These are phyloP conservation scores for Hartigia nigra DNA, from an alignment of 2,888 invertebrate genomes.

Conservation along the genomic window DNA sequence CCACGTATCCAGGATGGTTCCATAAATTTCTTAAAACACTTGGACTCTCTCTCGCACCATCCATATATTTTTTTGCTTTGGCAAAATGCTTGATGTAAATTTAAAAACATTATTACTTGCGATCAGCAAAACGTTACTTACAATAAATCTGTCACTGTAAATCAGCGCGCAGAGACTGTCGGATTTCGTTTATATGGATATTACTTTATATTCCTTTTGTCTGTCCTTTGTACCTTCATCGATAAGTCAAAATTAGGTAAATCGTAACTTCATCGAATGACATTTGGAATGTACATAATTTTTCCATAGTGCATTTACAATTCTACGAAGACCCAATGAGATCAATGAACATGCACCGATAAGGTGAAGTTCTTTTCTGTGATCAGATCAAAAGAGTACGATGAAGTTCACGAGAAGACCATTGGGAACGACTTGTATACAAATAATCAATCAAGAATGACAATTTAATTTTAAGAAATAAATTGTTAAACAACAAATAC, in stretches of 20 bases:
- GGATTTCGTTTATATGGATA: neutral
- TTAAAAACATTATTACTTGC: conserved; percentile 12
- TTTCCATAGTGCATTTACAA: too few species aligned
- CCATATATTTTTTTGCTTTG: conserved; percentile 7
- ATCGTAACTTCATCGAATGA: neutral
- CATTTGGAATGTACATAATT: too few species aligned
- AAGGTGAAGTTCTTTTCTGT: neutral
- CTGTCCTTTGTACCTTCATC: neutral
- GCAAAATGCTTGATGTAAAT: conserved; percentile 16
- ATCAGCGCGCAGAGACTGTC: neutral
- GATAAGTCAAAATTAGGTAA: neutral
- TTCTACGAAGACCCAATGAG: neutral
- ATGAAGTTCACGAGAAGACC: neutral
- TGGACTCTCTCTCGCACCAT: conserved; percentile 12
- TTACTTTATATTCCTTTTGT: neutral
- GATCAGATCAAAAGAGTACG: neutral
- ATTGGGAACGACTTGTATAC: neutral
- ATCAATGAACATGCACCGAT: neutral
- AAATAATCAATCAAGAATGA: neutral
- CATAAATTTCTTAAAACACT: conserved; percentile 9
- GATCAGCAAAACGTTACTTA: conserved; percentile 1
- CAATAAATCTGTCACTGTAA: neutral
- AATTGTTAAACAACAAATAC: neutral
- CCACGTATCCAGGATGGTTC: too few species aligned
- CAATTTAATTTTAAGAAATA: neutral